These are phyloP conservation scores for Eledone cirrhosa DNA, from an alignment of 2,888 invertebrate genomes.

Conservation along the genomic window DNA sequence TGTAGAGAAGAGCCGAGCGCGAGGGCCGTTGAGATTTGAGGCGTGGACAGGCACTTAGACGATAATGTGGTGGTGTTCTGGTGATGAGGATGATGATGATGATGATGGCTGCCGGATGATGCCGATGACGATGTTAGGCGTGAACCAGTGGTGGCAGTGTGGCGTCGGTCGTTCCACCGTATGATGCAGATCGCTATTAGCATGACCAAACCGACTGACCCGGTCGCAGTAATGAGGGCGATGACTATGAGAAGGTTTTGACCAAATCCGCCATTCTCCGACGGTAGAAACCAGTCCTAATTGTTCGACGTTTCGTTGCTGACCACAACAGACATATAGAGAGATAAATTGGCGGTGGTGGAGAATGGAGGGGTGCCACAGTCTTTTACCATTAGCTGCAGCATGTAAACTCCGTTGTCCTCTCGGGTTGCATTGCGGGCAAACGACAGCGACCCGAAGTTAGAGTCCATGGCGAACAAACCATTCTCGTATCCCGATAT, in stretches of 20 bases:
- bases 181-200: background rate
- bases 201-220: conserved; percentile 3
- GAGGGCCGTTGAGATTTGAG: conserved; percentile 3
- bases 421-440: conserved; percentile 37
- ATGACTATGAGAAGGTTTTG: conserved; percentile 12
- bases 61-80: too few species aligned
- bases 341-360: conserved; percentile 39
- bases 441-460: conserved; percentile 44
- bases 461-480: conserved; percentile 39
- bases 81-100: too few species aligned
- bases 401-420: conserved; percentile 39
- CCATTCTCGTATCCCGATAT: conserved; percentile 40
- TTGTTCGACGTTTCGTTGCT: conserved; percentile 37
- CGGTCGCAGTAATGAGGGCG: conserved; percentile 3
- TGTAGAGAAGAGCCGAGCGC: background rate
- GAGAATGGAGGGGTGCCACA: conserved; percentile 45
- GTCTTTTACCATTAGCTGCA: conserved; percentile 50
- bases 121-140: background rate
- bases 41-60: background rate
- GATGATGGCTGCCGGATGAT: background rate
- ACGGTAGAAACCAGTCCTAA: background rate
- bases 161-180: conserved; percentile 21
- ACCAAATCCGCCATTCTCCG: background rate
- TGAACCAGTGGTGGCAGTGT: background rate
- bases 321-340: conserved; percentile 39